Base-by-base conservation (phyloP, 1,140 invertebrate genomes). In the Dendrolimus kikuchii region DNA sequence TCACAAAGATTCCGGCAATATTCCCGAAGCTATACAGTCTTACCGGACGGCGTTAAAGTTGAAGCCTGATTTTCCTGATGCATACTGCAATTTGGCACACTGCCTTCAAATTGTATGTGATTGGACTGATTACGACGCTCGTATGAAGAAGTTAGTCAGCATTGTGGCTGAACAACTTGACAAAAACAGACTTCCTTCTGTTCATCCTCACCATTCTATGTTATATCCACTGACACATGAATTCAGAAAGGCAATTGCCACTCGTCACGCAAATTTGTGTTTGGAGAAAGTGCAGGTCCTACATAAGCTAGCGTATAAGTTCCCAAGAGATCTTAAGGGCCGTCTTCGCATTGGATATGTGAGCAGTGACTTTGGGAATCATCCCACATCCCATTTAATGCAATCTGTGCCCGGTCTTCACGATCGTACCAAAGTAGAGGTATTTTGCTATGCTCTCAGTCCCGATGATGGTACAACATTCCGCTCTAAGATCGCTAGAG, bases 181-280 rank as follows among this genome's bases (percentile, higher is more conserved):
- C 39, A 98, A 98, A 79, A 99, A 99, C 77, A 91, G 97, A 49
- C 86, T 99, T 36, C 98, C 98, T 0, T 99, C 97, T 2, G 98
- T 99, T 4, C 99, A 99, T 90, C 99, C 99, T 0, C 99, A 99
- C 89, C 99, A 99, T 88, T 99, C 97, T 10, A 99, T 99, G 98
- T 89, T 99, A 2, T 99, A 99, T 89, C 99, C 99, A 1, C 89
- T 99, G 38, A 94, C 95, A 6, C 97, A 99, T 76, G 95, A 97
- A 23, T 98, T 96, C 73, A 91, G 98, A 51, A 98, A 98, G 88
- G 95, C 95, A 3, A 99, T 99, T 74, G 98, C 98, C 38, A 95
- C 95, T 0, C 90, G 97, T 47, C 98, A 99, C 83, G 99, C 98
- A 5, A 98, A 98, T 79, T 90, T 99, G 7, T 99, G 98, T 81